Evolutionary conservation across 1,140 invertebrate genomes (phyloP), one percentile per base, ranked within the genome.

Genomic region (Hycleus cichorii): DNA sequence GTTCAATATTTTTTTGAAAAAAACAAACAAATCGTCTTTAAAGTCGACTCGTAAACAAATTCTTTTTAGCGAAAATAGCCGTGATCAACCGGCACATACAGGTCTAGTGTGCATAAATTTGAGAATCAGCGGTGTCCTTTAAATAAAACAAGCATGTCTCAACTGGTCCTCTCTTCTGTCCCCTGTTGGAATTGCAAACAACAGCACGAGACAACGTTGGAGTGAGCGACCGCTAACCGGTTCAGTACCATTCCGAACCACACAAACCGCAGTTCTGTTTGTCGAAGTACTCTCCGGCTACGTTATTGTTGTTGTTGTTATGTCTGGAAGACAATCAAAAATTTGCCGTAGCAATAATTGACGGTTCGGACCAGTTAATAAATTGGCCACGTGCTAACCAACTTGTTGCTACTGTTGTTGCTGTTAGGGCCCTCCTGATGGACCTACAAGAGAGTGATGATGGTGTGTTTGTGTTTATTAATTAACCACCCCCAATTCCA

Each of bases 151-250:
- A 25, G 47, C 39, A 53, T 46, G 44, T 53, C 42, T 32, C 32
- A 7, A 32, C 32, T 32, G 32, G 32, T 32, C 32, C 32, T 32
- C 18, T 18, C 18, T 18, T 18, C 11, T 44, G 51, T 42, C 46
- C 51, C 42, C 46, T 53, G 42, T 42, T 44, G 50, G 46, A 53
- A 53, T 42, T 53, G 51, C 51, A 53, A 45, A 32, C 32, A 32
- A 32, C 32, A 32, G 32, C 32, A 32, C 32, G 32, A 32, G 32
- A 32, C 32, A 32, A 43, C 46, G 51, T 53, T 45, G 42, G 51
- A 53, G 45, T 46, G 52, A 55, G 52, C 52, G 52, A 55, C 52
- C 44, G 52, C 52, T 55, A 55, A 55, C 52, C 52, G 52, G 52
- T 55, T 55, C 52, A 47, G 44, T 43, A 42, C 44, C 39, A 25